These are phyloP conservation scores for Xiphias gladius DNA, from an alignment of 2,113 vertebrate genomes.

Conservation along the genomic window DNA sequence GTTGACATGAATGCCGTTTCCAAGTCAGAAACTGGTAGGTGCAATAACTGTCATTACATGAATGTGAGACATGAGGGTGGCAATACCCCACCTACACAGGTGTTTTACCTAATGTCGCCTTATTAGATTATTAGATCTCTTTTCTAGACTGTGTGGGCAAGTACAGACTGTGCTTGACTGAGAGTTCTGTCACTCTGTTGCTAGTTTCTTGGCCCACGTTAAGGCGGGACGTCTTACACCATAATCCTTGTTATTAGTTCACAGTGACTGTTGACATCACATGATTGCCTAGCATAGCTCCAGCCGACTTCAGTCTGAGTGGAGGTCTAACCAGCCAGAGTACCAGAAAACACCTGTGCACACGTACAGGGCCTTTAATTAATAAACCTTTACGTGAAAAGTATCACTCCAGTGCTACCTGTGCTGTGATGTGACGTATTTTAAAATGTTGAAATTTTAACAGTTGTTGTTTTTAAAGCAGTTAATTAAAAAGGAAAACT, in stretches of 20 bases:
- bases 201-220: not conserved
- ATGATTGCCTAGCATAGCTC: too few relatives aligned
- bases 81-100: not conserved
- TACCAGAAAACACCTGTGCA: not conserved
- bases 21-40: constrained; percentile 7
- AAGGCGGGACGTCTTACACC: too few relatives aligned
- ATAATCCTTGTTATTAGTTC: too few relatives aligned
- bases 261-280: too few relatives aligned
- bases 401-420: too few relatives aligned
- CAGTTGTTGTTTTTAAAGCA: not conserved
- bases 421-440: too few relatives aligned
- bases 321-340: too few relatives aligned
- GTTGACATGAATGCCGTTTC: not conserved
- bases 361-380: too few relatives aligned
- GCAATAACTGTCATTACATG: not conserved
- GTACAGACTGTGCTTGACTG: not conserved
- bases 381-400: too few relatives aligned
- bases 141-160: not conserved
- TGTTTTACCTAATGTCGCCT: not conserved
- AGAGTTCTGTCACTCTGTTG: not conserved
- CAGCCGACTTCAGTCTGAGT: too few relatives aligned
- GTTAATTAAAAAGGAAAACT: too few relatives aligned
- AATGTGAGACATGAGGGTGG: not conserved
- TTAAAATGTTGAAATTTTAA: not conserved
- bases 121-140: not conserved